Conservation (phyloP, 2,113 vertebrate genomes). For the Rana temporaria region DNA sequence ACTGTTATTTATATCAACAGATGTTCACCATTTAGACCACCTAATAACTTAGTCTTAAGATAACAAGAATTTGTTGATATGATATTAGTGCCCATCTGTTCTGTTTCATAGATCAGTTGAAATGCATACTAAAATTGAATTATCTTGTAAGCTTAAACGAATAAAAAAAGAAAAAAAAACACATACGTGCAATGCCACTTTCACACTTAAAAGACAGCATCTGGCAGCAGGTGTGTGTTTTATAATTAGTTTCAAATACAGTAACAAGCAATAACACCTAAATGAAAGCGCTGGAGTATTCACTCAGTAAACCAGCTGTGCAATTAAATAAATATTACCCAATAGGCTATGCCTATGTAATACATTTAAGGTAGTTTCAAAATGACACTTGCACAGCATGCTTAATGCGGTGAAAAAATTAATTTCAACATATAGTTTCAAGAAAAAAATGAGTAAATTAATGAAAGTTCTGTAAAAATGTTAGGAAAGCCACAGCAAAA, state of each 20-base stretch:
- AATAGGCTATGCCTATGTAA: constrained; percentile 5
- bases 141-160: constrained; percentile 65
- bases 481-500: too few relatives aligned
- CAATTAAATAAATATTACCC: constrained; percentile 22
- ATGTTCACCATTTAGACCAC: constrained; percentile 69
- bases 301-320: constrained; percentile 6
- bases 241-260: constrained; percentile 65
- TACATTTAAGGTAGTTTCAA: neutral
- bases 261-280: constrained; percentile 58
- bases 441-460: neutral
- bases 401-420: neutral
- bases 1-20: constrained; percentile 72
- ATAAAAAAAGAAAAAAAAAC: constrained; percentile 61
- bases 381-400: neutral
- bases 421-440: neutral
- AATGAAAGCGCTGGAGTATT: constrained; percentile 32
- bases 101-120: constrained; percentile 63
- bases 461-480: too few relatives aligned
- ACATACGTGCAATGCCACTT: constrained; percentile 63
- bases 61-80: constrained; percentile 71
- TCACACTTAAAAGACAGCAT: constrained; percentile 62
- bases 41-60: constrained; percentile 71
- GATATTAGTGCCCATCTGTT: constrained; percentile 71
- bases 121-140: constrained; percentile 72
- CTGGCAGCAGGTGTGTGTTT: constrained; percentile 63